Evolutionary conservation across 2,113 vertebrate genomes (phyloP), one percentile per base, ranked within the genome.

Genomic region (Colinus virginianus): DNA sequence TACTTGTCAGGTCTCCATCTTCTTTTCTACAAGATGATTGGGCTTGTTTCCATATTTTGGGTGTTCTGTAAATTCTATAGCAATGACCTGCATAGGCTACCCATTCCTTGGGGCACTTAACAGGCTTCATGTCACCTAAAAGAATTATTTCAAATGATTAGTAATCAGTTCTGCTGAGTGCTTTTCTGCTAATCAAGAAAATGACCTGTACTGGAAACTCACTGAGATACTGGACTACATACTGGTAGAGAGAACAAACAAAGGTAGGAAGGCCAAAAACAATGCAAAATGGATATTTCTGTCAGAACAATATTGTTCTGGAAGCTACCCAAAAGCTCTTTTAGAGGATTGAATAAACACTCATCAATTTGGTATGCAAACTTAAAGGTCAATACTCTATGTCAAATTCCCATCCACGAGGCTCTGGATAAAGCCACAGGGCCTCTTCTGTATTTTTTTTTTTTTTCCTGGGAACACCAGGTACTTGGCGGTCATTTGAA

Each of bases 11-110:
- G 21, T 99, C 98, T 19, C 98, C 98, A 3, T 97, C 99, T 59
- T 99, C 98, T 96, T 98, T 99, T 87, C 97, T 98, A 22, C 99
- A 99, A 0, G 98, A 97, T 25, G 87, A 88, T 85, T 98, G 90
- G 3, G 99, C 99, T 3, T 98, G 97, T 51, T 90, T 98, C 98
- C 99, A 99, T 71, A 98, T 98, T 95, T 97, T 98, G 59, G 96
- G 96, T 55, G 77, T 97, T 88, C 98, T 98, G 32, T 98, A 94
- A 93, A 99, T 97, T 93, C 93, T 97, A 91, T 99, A 99, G 81
- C 99, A 99, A 87, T 98, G 94, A 5, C 98, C 98, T 62, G 96
- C 95, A 56, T 99, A 99, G 4, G 98, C 97, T 72, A 98, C 95
- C 99, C 99, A 99, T 80, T 96, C 97, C 62, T 4, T 93, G 18